phyloP scores from a whole-genome alignment of 2,888 invertebrate species.

The Drosophila acutilabella region DNA sequence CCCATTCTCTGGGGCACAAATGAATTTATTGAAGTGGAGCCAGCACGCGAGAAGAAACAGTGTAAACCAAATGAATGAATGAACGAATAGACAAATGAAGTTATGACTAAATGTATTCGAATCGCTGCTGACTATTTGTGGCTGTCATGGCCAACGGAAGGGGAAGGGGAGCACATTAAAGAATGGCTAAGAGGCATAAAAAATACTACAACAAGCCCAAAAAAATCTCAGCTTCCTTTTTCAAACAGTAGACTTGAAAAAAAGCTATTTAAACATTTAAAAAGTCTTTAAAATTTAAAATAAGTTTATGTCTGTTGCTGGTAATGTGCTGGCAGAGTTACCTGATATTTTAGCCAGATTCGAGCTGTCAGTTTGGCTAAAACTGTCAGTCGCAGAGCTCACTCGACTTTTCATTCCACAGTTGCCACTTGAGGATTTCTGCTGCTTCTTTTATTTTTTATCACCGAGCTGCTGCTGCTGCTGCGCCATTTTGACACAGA shows the following conservation, averaged over 20 bases:
- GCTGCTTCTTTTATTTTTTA: slow-evolving; percentile 9
- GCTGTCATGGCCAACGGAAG: too few relatives aligned
- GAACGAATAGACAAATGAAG: slow-evolving; percentile 54
- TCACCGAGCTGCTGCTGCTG: slow-evolving; percentile 19
- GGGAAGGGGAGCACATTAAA: too few relatives aligned
- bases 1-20: slow-evolving; percentile 36
- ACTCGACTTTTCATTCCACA: slow-evolving; percentile 51
- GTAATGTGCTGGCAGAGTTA: slow-evolving; percentile 23
- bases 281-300: background rate
- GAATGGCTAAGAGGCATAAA: too few relatives aligned
- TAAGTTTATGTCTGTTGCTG: background rate
- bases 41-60: slow-evolving; percentile 43
- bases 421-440: slow-evolving; percentile 61
- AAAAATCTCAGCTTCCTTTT: too few relatives aligned
- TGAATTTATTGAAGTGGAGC: slow-evolving; percentile 68
- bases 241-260: too few relatives aligned
- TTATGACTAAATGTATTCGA: slow-evolving; percentile 73
- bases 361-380: slow-evolving; percentile 41
- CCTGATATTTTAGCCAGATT: slow-evolving; percentile 55
- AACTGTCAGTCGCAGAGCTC: slow-evolving; percentile 62
- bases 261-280: too few relatives aligned
- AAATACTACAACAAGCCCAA: too few relatives aligned
- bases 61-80: slow-evolving; percentile 63
- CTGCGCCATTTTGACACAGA: slow-evolving; percentile 73
- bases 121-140: background rate